phyloP scores from a whole-genome alignment of 1,140 invertebrate genomes.

The Drosophila miranda region DNA sequence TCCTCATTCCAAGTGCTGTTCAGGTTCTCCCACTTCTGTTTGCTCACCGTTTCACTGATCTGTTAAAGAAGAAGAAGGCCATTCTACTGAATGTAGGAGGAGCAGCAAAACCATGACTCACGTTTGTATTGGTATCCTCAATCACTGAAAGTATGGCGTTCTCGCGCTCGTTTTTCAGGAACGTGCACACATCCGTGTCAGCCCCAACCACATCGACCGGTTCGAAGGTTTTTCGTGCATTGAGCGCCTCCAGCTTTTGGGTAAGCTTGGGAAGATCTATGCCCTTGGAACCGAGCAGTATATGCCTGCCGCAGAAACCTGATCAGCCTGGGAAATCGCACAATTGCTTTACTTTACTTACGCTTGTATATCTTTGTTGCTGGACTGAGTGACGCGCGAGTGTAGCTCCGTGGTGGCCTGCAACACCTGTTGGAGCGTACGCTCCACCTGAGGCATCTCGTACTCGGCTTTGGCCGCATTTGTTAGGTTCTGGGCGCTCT shows the following conservation, averaged over 20 bases:
- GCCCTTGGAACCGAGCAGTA: constrained; percentile 95
- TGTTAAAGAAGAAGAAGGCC: constrained; percentile 72
- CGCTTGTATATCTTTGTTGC: constrained; percentile 95
- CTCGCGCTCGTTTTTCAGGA: constrained; percentile 95
- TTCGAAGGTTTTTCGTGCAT: constrained; percentile 92
- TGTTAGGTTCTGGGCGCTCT: constrained; percentile 94
- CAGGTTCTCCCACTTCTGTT: constrained; percentile 91
- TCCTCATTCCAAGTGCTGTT: constrained; percentile 94
- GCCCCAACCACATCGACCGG: constrained; percentile 94
- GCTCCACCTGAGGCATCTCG: constrained; percentile 93
- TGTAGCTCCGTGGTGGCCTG: constrained; percentile 95
- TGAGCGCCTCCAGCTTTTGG: constrained; percentile 94
- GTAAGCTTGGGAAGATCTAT: constrained; percentile 96
- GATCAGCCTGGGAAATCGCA: neutral
- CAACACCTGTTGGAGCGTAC: constrained; percentile 94
- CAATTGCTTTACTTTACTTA: constrained; percentile 83
- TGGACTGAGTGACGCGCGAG: constrained; percentile 92
- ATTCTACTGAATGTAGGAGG: neutral
- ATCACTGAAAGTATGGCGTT: constrained; percentile 96
- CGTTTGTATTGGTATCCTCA: constrained; percentile 93
- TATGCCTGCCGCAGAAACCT: constrained; percentile 85
- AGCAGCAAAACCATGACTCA: constrained; percentile 82
- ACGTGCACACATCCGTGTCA: constrained; percentile 90
- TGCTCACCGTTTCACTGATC: constrained; percentile 87
- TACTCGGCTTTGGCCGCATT: constrained; percentile 92